phyloP scores from a whole-genome alignment of 2,113 vertebrate species.

The Oreochromis niloticus region DNA sequence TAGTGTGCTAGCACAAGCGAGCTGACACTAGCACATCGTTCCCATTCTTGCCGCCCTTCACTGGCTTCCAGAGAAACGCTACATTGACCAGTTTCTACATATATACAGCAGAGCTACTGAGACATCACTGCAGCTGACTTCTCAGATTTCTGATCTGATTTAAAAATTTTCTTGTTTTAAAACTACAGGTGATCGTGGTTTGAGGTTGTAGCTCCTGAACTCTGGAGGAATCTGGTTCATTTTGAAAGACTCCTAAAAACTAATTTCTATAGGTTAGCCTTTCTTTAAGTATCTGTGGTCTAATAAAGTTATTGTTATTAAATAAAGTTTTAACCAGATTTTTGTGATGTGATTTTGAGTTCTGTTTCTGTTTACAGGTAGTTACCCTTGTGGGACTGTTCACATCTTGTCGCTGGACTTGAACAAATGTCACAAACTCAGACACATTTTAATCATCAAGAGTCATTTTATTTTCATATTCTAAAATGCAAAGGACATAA shows the following conservation, averaged over 20 bases:
- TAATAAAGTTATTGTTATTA: background rate
- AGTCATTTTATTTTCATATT: conserved; percentile 74
- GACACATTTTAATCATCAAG: conserved; percentile 60
- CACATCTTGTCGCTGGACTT: background rate
- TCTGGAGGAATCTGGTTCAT: background rate
- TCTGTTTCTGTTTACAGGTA: background rate
- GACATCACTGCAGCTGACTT: background rate
- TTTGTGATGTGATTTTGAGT: background rate
- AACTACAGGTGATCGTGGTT: background rate
- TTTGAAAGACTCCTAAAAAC: background rate
- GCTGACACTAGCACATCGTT: background rate
- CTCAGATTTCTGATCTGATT: background rate
- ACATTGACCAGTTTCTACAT: background rate
- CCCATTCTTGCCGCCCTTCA: background rate
- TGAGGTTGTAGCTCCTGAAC: background rate
- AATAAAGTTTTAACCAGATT: background rate
- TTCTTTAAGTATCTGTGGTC: background rate
- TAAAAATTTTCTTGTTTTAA: background rate
- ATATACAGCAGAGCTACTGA: background rate
- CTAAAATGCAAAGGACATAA: conserved; percentile 80
- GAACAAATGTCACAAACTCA: background rate
- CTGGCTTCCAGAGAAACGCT: background rate
- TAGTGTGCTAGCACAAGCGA: background rate
- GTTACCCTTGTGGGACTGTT: background rate
- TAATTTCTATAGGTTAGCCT: background rate